These are phyloP conservation scores for Bubalus kerabau DNA, from an alignment of 2,113 vertebrate species.

Conservation along the genomic window DNA sequence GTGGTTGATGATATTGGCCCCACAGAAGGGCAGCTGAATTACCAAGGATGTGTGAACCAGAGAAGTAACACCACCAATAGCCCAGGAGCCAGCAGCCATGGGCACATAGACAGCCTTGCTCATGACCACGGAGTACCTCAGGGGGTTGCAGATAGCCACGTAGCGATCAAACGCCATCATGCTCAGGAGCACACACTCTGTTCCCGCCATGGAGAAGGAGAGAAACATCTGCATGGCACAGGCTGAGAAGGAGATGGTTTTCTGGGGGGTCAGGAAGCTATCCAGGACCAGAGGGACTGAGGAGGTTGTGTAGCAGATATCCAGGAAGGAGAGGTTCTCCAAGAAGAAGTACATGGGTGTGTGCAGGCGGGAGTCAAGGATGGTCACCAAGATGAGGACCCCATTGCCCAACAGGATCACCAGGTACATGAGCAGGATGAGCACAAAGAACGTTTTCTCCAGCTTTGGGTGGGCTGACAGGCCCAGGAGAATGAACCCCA, in stretches of 20 bases:
- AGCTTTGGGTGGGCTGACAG: background rate
- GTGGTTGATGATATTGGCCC: background rate
- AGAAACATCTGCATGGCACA: constrained; percentile 34
- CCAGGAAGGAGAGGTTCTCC: constrained; percentile 50
- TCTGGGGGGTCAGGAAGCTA: background rate
- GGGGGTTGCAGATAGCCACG: background rate
- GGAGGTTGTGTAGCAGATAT: constrained; percentile 32
- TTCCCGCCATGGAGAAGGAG: background rate
- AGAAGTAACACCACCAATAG: background rate
- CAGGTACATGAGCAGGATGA: constrained; percentile 13
- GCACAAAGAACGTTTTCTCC: background rate
- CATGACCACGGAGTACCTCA: background rate
- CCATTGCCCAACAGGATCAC: background rate
- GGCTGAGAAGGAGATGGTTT: constrained; percentile 13
- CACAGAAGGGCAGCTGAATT: constrained; percentile 10
- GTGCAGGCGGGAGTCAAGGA: constrained; percentile 9
- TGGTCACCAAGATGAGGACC: constrained; percentile 32
- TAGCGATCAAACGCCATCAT: constrained; percentile 47
- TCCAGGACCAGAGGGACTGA: background rate
- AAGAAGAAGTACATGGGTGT: constrained; percentile 47
- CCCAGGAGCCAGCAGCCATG: background rate
- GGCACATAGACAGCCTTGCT: background rate
- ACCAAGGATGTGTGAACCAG: background rate
- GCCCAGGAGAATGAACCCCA: constrained; percentile 29
- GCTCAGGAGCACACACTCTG: constrained; percentile 8